Base-by-base conservation (phyloP, 2,113 vertebrate genomes). In the Phalacrocorax carbo region DNA sequence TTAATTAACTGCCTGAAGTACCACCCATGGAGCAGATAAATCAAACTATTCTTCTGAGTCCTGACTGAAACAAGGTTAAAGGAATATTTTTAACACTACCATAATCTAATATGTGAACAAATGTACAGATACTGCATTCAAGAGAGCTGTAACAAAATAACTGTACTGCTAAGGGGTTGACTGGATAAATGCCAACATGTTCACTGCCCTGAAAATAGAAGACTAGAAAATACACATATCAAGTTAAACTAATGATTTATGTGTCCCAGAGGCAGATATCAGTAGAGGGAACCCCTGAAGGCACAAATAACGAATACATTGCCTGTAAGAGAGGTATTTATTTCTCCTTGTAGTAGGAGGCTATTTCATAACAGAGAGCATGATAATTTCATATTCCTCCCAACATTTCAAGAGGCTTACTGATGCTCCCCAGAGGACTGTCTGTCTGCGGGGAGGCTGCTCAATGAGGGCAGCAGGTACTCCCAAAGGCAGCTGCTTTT, bases 21-120 rank as follows among this genome's bases (percentile, higher is more conserved):
- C 86, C 62, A 93, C 94, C 94, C 92, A 96, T 44, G 81, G 82
- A 96, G 83, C 42, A 82, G 94, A 94, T 76, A 93, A 96, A 42
- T 96, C 89, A 82, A 42, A 55, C 66, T 93, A 19, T 66, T 97
- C 82, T 96, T 94, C 85, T 38, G 40, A 85, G 83, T 88, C 92
- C 70, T 51, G 23, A 48, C 66, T 65, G 83, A 93, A 96, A 86
- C 49, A 40, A 94, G 85, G 96, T 91, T 90, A 95, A 93, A 96
- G 78, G 94, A 96, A 17, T 86, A 70, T 94, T 96, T 95, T 52
- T 77, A 81, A 72, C 78, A 85, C 92, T 93, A 61, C 76, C 38
- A 61, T 96, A 94, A 97, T 75, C 89, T 75, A 94, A 88, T 64
- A 57, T 77, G 91, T 93, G 65, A 89, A 80, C 75, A 93, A 97